These are phyloP conservation scores for Salticus scenicus DNA, from an alignment of 2,888 invertebrate genomes.

Conservation along the genomic window DNA sequence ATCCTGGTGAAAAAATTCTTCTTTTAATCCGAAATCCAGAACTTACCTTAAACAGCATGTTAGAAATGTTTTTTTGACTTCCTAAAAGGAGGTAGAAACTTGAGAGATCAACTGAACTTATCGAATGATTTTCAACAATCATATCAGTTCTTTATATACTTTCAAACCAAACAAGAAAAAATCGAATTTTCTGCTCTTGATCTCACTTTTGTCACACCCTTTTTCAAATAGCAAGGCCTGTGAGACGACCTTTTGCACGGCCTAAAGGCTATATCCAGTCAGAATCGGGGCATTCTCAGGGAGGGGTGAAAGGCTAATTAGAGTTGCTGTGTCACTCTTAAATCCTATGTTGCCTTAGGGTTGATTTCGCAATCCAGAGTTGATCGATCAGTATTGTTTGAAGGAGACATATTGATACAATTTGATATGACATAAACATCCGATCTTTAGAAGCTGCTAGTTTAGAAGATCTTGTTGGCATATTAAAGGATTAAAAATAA, in stretches of 20 bases:
- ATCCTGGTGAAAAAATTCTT: not conserved
- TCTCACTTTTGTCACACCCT: constrained; percentile 46
- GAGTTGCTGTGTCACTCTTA: constrained; percentile 40
- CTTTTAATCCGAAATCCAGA: not conserved
- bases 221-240: constrained; percentile 38
- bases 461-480: too few species aligned
- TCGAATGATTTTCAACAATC: constrained; percentile 46
- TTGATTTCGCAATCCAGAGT: not conserved
- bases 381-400: not conserved
- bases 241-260: constrained; percentile 40
- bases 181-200: constrained; percentile 42
- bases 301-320: constrained; percentile 53
- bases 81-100: constrained; percentile 14
- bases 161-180: not conserved
- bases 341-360: not conserved
- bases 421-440: too few species aligned
- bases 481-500: too few species aligned
- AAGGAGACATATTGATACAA: not conserved
- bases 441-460: too few species aligned
- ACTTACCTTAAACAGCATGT: constrained; percentile 62
- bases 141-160: constrained; percentile 42
- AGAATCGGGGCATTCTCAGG: constrained; percentile 48
- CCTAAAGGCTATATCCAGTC: constrained; percentile 19
- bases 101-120: not conserved
- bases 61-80: constrained; percentile 2